phyloP scores from a whole-genome alignment of 1,140 invertebrate genomes.

The Megalopta genalis region DNA sequence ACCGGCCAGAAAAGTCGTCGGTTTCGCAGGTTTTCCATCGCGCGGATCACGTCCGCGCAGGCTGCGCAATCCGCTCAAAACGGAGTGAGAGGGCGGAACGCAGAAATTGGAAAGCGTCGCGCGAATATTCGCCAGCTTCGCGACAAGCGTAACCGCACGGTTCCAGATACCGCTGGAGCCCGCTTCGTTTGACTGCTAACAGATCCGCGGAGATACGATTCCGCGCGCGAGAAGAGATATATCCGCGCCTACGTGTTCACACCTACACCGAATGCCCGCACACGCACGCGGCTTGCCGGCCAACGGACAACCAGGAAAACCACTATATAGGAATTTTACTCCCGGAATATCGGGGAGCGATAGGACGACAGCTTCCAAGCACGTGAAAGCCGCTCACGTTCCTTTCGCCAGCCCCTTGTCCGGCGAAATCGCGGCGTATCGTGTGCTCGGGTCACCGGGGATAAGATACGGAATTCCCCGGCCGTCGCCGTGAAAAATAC shows the following conservation, averaged over 20 bases:
- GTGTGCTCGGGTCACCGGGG: not conserved
- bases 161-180: not conserved
- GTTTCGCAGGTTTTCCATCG: not conserved
- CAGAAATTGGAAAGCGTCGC: conserved; percentile 55
- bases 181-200: not conserved
- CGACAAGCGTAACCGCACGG: not conserved
- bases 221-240: conserved; percentile 60
- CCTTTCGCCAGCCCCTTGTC: not conserved
- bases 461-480: conserved; percentile 1
- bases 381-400: conserved; percentile 14
- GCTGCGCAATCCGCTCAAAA: conserved; percentile 39
- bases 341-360: not conserved
- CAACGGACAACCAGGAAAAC: not conserved
- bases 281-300: not conserved
- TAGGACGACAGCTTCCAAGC: conserved; percentile 10
- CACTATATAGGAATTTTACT: conserved; percentile 12
- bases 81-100: conserved; percentile 47
- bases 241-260: conserved; percentile 68
- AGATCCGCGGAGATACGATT: conserved; percentile 46
- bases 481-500: not conserved
- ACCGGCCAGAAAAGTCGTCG: conserved; percentile 42
- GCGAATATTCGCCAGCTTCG: not conserved
- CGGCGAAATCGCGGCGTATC: not conserved
- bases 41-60: not conserved
- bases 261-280: conserved; percentile 63